Evolutionary conservation across 2,888 invertebrate species (phyloP).

Genomic region (Pyrrhopygopsis socrates): DNA sequence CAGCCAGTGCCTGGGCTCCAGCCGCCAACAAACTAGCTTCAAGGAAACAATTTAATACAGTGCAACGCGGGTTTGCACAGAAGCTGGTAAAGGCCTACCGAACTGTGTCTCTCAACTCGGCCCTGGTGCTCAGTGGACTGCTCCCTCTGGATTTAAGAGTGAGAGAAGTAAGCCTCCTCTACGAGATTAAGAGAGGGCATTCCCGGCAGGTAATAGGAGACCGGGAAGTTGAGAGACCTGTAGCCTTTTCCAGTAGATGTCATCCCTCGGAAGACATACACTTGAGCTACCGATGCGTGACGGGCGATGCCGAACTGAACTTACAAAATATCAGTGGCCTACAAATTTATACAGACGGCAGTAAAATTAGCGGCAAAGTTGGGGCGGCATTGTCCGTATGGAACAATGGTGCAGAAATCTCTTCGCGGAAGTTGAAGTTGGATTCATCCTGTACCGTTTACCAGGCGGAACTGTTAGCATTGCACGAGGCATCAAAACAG

Average conservation of each 20-base stretch:
- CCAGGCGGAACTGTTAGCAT: neutral
- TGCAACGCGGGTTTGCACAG: constrained; percentile 55
- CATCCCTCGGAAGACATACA: too few species aligned
- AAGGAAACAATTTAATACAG: neutral
- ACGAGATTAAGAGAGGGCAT: too few species aligned
- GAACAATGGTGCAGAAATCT: neutral
- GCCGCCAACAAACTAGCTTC: neutral
- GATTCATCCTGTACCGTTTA: neutral
- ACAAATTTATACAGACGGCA: too few species aligned
- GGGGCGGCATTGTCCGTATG: neutral
- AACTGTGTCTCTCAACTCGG: constrained; percentile 66
- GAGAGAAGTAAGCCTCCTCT: constrained; percentile 27
- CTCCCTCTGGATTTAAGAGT: constrained; percentile 71
- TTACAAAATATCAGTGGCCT: too few species aligned
- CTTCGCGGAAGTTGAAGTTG: neutral
- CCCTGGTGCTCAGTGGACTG: constrained; percentile 63
- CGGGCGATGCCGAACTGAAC: too few species aligned
- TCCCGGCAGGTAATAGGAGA: constrained; percentile 45
- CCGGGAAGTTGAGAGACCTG: constrained; percentile 59
- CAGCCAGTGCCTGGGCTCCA: neutral
- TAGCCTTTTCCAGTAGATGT: too few species aligned
- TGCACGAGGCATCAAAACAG: neutral
- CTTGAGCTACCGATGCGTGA: too few species aligned
- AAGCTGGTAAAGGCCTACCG: constrained; percentile 56
- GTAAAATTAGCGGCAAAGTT: too few species aligned